Conservation (phyloP, 2,888 invertebrate genomes). For the Drosophila leonis region DNA sequence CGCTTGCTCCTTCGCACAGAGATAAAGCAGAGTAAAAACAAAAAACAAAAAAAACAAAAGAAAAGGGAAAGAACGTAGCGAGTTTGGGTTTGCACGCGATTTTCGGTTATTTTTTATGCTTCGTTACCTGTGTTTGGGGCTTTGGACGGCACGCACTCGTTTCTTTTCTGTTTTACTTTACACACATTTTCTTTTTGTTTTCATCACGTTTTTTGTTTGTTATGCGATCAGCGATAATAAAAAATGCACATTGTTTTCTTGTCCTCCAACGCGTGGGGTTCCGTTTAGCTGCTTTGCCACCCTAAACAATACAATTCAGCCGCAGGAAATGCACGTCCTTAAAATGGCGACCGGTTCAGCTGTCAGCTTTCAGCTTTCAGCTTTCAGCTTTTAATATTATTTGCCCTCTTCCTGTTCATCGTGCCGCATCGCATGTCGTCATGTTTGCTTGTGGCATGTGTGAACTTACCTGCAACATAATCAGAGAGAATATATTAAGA, state of each 20-base stretch:
- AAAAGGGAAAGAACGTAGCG: not conserved
- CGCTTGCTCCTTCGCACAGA: constrained; percentile 6
- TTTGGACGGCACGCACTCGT: constrained; percentile 10
- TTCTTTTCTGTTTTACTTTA: constrained; percentile 15
- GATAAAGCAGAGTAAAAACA: constrained; percentile 28
- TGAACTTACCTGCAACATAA: constrained; percentile 62
- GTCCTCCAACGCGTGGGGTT: not conserved
- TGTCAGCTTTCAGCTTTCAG: constrained; percentile 18
- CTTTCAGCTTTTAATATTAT: constrained; percentile 32
- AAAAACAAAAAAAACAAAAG: too few species aligned
- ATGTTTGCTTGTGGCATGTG: constrained; percentile 38
- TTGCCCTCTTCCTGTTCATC: constrained; percentile 25
- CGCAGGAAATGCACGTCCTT: constrained; percentile 76
- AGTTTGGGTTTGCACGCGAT: constrained; percentile 22
- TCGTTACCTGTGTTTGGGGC: constrained; percentile 50
- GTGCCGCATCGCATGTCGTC: constrained; percentile 37
- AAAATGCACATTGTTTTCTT: constrained; percentile 58
- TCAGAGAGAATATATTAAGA: constrained; percentile 52
- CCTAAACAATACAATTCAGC: constrained; percentile 29
- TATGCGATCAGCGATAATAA: constrained; percentile 55
- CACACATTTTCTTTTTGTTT: constrained; percentile 60
- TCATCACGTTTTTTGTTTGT: constrained; percentile 70
- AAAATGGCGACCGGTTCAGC: constrained; percentile 56
- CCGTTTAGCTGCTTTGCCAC: constrained; percentile 12
- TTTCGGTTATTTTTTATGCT: constrained; percentile 54